Evolutionary conservation across 2,113 vertebrate species (phyloP).

Genomic region (Sylvia atricapilla): DNA sequence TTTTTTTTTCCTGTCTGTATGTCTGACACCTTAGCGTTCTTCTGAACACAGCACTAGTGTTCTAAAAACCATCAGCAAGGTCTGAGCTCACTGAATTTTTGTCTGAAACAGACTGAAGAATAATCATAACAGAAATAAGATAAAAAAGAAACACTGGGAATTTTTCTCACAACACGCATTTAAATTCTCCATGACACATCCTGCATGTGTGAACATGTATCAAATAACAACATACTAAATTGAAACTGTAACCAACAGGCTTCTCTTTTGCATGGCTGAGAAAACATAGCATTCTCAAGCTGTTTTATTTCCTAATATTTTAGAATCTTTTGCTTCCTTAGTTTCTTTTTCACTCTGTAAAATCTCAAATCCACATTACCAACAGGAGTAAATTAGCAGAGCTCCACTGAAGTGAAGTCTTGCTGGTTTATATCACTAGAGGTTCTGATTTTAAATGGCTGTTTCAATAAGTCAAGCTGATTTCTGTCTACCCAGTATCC

Average conservation of each 20-base stretch:
- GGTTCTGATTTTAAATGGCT: background rate
- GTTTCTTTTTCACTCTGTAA: background rate
- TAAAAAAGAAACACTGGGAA: background rate
- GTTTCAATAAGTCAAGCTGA: background rate
- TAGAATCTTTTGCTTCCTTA: slow-evolving; percentile 27
- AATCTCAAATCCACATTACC: slow-evolving; percentile 2
- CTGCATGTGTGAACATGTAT: background rate
- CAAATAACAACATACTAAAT: background rate
- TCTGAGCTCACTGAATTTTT: background rate
- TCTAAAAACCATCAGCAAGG: background rate
- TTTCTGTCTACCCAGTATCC: background rate
- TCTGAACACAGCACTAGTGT: background rate
- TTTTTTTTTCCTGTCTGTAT: background rate
- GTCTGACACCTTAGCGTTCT: background rate
- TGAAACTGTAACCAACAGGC: background rate
- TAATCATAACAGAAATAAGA: background rate
- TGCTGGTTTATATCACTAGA: slow-evolving; percentile 7
- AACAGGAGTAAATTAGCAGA: slow-evolving; percentile 6
- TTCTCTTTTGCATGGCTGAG: background rate
- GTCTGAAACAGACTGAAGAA: background rate
- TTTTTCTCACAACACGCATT: background rate
- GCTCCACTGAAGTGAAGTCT: slow-evolving; percentile 4
- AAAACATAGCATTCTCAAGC: slow-evolving; percentile 6
- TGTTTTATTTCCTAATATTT: slow-evolving; percentile 29
- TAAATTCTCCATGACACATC: background rate